A percentile compares a stretch with the other conserved stretches of the same genome.
Conservation (phyloP, 2,888 invertebrate species). For the Scaptomyza tumidula region DNA sequence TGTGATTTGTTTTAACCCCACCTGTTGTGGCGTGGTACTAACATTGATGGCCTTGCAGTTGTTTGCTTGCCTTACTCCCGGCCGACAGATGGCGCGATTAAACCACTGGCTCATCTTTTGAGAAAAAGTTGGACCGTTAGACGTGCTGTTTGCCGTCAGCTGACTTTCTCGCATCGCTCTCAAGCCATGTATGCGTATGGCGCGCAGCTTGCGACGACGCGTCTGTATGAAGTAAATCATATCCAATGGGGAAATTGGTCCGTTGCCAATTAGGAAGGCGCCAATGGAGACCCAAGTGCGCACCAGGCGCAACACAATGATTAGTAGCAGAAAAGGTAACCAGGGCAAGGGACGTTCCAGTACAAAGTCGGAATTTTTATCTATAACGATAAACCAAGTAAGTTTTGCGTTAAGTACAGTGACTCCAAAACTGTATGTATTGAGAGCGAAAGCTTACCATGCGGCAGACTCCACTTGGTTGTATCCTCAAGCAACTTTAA, state of each 20-base stretch:
- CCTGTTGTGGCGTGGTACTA: slow-evolving; percentile 37
- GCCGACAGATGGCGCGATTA: slow-evolving; percentile 74
- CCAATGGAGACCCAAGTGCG: slow-evolving; percentile 77
- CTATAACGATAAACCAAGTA: slow-evolving; percentile 9
- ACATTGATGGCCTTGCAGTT: slow-evolving; percentile 31
- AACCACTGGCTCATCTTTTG: slow-evolving; percentile 66
- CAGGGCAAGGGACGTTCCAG: slow-evolving; percentile 82
- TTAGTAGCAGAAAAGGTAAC: slow-evolving; percentile 80
- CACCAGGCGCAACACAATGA: slow-evolving; percentile 75
- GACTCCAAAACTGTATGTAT: neutral
- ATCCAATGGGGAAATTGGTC: slow-evolving; percentile 72
- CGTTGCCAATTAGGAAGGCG: slow-evolving; percentile 77
- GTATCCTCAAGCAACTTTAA: slow-evolving; percentile 81
- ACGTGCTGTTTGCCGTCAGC: slow-evolving; percentile 34
- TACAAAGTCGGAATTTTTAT: slow-evolving; percentile 38
- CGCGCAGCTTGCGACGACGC: slow-evolving; percentile 79
- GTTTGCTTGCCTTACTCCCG: slow-evolving; percentile 62
- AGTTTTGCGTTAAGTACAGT: neutral
- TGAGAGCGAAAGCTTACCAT: slow-evolving; percentile 56
- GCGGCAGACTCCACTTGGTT: slow-evolving; percentile 83
- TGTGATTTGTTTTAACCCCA: slow-evolving; percentile 9
- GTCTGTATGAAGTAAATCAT: slow-evolving; percentile 82
- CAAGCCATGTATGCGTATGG: slow-evolving; percentile 78
- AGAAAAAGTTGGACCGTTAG: slow-evolving; percentile 40
- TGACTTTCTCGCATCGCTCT: slow-evolving; percentile 66